Conservation (phyloP, 2,888 invertebrate genomes). For the Orthosia incerta region DNA sequence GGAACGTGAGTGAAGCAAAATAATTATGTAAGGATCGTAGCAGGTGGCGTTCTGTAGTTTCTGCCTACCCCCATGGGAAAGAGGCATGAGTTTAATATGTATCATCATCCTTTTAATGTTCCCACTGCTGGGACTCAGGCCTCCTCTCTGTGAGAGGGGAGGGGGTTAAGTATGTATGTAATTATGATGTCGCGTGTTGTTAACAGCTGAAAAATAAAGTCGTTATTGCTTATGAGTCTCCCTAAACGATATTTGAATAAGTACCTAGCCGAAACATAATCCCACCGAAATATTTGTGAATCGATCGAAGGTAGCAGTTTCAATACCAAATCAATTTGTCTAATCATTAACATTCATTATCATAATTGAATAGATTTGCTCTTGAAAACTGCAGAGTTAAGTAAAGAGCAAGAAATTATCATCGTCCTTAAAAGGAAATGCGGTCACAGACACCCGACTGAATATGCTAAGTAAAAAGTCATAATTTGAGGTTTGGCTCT, state of each 20-base stretch:
- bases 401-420: neutral
- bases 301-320: neutral
- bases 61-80: too few species aligned
- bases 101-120: too few species aligned
- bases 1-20: too few species aligned
- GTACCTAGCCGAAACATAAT: conserved; percentile 1
- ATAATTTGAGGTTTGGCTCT: too few species aligned
- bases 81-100: too few species aligned
- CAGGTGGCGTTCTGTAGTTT: too few species aligned
- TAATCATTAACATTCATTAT: neutral
- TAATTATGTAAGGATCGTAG: too few species aligned
- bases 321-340: neutral
- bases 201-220: conserved; percentile 7
- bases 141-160: too few species aligned
- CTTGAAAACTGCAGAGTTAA: neutral
- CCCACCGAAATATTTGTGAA: neutral
- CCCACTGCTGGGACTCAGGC: too few species aligned
- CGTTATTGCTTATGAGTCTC: conserved; percentile 10
- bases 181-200: conserved; percentile 14
- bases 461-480: too few species aligned
- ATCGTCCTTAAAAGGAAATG: neutral
- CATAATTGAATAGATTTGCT: neutral
- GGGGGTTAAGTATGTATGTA: too few species aligned
- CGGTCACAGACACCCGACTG: too few species aligned
- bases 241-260: conserved; percentile 13